These are phyloP conservation scores for Gadopsis marmoratus DNA, from an alignment of 2,797 vertebrate genomes.

Conservation along the genomic window DNA sequence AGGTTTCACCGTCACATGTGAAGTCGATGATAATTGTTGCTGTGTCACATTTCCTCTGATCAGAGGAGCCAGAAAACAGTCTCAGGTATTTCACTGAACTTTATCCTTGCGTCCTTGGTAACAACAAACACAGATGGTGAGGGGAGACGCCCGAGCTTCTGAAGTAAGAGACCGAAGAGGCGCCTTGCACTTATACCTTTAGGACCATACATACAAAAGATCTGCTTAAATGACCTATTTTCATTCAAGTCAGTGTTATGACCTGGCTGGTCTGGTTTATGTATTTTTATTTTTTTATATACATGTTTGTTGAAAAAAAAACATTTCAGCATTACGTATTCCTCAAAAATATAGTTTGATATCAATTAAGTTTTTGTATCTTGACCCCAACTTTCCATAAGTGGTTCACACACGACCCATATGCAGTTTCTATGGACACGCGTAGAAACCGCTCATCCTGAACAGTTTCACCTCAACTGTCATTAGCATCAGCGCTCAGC, in stretches of 20 bases:
- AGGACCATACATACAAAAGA: neutral
- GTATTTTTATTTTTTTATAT: neutral
- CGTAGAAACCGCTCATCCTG: neutral
- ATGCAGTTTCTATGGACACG: neutral
- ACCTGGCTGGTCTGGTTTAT: too few relatives aligned
- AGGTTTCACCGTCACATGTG: constrained; percentile 72
- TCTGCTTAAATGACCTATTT: neutral
- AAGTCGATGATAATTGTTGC: neutral
- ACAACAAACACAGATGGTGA: neutral
- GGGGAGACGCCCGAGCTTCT: neutral
- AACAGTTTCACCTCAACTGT: neutral
- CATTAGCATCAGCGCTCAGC: neutral
- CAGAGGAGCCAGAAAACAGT: constrained; percentile 30
- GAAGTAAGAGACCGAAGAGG: neutral
- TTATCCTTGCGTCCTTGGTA: constrained; percentile 28
- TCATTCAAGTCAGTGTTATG: neutral
- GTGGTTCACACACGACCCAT: neutral
- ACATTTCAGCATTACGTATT: neutral
- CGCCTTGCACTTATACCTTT: too few relatives aligned
- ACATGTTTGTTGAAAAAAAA: neutral
- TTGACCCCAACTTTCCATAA: neutral
- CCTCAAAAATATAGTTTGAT: too few relatives aligned
- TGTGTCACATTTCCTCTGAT: constrained; percentile 50
- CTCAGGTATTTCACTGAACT: constrained; percentile 15
- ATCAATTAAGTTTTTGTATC: neutral